These are phyloP conservation scores for Conistra vaccinii DNA, from an alignment of 2,888 invertebrate species.

Conservation along the genomic window DNA sequence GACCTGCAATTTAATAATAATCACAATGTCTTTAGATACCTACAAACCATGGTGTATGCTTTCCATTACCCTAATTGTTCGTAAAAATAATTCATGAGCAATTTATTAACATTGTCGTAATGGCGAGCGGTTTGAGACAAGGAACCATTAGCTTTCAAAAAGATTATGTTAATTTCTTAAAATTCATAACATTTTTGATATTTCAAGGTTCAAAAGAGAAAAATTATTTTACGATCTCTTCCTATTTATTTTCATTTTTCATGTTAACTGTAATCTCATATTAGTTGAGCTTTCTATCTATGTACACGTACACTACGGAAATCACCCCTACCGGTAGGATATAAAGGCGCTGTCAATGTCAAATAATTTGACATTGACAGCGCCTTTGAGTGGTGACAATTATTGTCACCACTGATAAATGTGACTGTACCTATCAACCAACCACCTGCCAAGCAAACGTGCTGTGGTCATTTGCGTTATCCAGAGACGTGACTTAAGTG, in stretches of 20 bases:
- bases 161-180: conserved; percentile 60
- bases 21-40: neutral
- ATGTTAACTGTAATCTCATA: neutral
- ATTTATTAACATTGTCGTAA: conserved; percentile 47
- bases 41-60: conserved; percentile 3
- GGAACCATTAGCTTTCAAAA: conserved; percentile 58
- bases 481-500: neutral
- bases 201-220: neutral
- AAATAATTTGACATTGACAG: no score
- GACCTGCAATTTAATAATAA: neutral
- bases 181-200: conserved; percentile 46
- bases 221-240: neutral
- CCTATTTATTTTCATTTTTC: neutral
- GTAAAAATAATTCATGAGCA: conserved; percentile 32
- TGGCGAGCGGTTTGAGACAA: conserved; percentile 30
- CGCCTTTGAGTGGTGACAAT: no score
- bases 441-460: neutral
- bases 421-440: no score
- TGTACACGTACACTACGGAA: neutral
- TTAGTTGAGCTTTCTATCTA: neutral
- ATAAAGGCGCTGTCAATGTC: neutral
- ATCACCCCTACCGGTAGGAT: neutral
- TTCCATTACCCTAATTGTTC: conserved; percentile 36
- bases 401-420: neutral
- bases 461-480: neutral